These are phyloP conservation scores for Drosophila melanosoma DNA, from an alignment of 2,888 invertebrate species.

Conservation along the genomic window DNA sequence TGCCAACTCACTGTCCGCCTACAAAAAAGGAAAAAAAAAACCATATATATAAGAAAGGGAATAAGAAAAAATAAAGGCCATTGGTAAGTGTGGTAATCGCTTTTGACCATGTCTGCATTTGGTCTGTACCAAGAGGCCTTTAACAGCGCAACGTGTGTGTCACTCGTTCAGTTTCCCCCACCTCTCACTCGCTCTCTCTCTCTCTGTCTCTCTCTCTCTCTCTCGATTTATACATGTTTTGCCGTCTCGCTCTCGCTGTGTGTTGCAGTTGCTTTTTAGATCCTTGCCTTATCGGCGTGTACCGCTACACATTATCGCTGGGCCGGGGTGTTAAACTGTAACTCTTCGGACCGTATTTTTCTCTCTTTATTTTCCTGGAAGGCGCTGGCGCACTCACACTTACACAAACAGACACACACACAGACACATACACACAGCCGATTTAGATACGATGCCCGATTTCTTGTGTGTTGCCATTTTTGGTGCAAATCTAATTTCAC, in stretches of 20 bases:
- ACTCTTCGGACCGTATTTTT: constrained; percentile 47
- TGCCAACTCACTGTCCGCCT: constrained; percentile 82
- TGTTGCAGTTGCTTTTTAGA: constrained; percentile 4
- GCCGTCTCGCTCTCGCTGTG: background rate
- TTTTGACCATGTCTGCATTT: constrained; percentile 70
- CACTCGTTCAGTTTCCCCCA: constrained; percentile 39
- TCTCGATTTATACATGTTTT: background rate
- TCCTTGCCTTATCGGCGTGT: constrained; percentile 58
- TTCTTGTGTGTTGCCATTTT: constrained; percentile 55
- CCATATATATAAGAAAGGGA: background rate
- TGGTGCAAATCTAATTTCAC: constrained; percentile 85
- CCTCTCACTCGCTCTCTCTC: background rate
- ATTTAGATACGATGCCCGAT: constrained; percentile 40
- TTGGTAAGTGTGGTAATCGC: constrained; percentile 77
- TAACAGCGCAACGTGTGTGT: constrained; percentile 72
- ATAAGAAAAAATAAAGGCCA: constrained; percentile 21
- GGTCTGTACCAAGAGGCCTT: constrained; percentile 16
- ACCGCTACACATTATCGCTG: constrained; percentile 69
- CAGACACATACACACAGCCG: constrained; percentile 17
- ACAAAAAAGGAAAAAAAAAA: constrained; percentile 34
- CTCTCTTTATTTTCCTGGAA: constrained; percentile 66
- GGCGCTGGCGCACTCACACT: constrained; percentile 42
- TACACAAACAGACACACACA: constrained; percentile 14
- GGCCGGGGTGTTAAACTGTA: constrained; percentile 79
- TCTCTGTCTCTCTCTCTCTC: no score